Evolutionary conservation across 1,140 invertebrate species (phyloP).

Genomic region (Melipona quadrifasciata): DNA sequence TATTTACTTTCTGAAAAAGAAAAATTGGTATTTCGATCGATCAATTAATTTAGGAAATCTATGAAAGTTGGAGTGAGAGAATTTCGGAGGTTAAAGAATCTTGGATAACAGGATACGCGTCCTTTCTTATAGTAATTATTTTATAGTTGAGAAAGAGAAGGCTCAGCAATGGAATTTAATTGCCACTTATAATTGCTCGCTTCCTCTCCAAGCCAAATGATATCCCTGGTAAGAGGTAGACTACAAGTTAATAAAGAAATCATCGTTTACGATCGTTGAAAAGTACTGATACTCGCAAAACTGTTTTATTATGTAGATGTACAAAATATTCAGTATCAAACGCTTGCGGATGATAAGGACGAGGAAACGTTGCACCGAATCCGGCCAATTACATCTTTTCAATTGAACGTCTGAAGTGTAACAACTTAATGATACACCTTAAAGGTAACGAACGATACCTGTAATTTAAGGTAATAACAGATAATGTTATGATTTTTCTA

Average conservation of each 20-base stretch:
- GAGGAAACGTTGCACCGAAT: not conserved
- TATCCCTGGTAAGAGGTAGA: not conserved
- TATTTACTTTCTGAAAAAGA: no score
- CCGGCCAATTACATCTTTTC: not conserved
- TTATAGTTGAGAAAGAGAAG: not conserved
- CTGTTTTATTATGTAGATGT: not conserved
- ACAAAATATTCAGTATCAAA: not conserved
- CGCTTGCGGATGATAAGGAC: not conserved
- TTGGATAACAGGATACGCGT: not conserved
- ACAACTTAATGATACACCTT: constrained; percentile 13
- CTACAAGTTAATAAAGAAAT: not conserved
- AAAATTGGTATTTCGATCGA: no score
- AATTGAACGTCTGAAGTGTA: not conserved
- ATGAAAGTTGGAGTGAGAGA: no score
- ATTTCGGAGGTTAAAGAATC: no score
- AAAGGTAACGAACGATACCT: constrained; percentile 16
- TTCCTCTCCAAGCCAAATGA: not conserved
- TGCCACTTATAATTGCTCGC: not conserved
- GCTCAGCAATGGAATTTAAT: not conserved
- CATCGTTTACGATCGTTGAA: no score
- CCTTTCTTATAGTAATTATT: not conserved
- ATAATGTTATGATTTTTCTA: not conserved
- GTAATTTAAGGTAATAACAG: constrained; percentile 8
- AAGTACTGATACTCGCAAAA: not conserved
- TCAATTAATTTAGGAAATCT: no score